Conservation (phyloP, 2,113 vertebrate genomes). For the Speoplatyrhinus poulsoni region DNA sequence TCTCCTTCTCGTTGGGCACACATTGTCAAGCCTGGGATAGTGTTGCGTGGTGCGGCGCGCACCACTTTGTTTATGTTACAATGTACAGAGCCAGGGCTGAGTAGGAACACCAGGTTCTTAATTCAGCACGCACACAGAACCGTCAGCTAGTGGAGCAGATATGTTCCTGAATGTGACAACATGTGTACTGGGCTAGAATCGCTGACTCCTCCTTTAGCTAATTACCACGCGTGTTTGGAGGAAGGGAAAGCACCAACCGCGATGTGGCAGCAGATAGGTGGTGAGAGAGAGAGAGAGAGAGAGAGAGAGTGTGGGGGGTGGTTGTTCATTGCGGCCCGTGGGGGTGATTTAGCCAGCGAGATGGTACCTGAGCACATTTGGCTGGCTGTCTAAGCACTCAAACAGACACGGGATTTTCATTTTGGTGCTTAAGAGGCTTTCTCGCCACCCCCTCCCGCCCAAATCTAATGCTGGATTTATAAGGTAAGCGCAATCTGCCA, state of each 20-base stretch:
- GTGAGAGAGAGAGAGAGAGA: constrained; percentile 4
- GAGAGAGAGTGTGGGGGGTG: background rate
- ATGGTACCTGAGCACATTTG: constrained; percentile 57
- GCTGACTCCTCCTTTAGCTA: constrained; percentile 30
- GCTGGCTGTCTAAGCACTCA: constrained; percentile 43
- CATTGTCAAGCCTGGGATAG: too few species aligned
- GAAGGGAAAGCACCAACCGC: background rate
- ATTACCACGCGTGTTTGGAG: constrained; percentile 30
- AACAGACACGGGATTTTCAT: constrained; percentile 65
- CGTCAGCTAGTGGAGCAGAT: too few species aligned
- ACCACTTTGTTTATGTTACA: too few species aligned
- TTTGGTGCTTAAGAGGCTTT: constrained; percentile 66
- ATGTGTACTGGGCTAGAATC: too few species aligned
- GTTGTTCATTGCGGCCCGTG: constrained; percentile 16
- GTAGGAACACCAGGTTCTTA: too few species aligned
- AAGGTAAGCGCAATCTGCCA: constrained; percentile 62
- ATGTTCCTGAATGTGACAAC: too few species aligned
- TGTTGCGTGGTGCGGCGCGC: too few species aligned
- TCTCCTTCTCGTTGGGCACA: background rate
- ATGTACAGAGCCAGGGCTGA: too few species aligned
- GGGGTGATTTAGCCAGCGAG: constrained; percentile 23
- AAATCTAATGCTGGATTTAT: constrained; percentile 60
- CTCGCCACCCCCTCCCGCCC: constrained; percentile 3
- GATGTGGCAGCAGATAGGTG: background rate
- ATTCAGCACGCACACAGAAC: too few species aligned